These are phyloP conservation scores for Ecdyonurus torrentis DNA, from an alignment of 2,888 invertebrate genomes.

Conservation along the genomic window DNA sequence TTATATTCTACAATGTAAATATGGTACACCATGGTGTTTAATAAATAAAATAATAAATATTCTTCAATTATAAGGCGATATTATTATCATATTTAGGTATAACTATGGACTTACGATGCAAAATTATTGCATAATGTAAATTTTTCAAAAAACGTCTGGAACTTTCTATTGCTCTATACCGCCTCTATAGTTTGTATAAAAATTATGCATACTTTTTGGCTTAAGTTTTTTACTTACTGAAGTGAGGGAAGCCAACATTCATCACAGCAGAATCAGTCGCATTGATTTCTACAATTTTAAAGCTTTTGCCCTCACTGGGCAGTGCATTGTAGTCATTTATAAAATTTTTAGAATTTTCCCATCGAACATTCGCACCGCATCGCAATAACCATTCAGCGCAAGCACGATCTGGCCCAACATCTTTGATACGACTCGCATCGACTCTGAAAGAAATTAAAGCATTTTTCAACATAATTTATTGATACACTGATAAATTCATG, in stretches of 20 bases:
- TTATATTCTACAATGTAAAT: no score
- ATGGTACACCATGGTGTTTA: no score
- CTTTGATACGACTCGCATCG: constrained; percentile 44
- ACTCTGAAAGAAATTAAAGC: constrained; percentile 27
- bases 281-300: constrained; percentile 52
- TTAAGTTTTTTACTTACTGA: constrained; percentile 37
- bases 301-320: constrained; percentile 35
- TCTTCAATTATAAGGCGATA: no score
- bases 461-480: constrained; percentile 14
- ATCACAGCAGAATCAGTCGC: constrained; percentile 66
- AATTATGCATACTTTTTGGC: constrained; percentile 7
- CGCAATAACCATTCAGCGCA: constrained; percentile 92
- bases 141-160: no score
- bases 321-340: constrained; percentile 58
- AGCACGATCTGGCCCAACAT: constrained; percentile 70
- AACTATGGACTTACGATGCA: constrained; percentile 20
- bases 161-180: no score
- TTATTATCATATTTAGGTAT: no score
- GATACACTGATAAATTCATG: neutral
- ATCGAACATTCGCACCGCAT: constrained; percentile 73
- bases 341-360: constrained; percentile 35
- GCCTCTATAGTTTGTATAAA: no score
- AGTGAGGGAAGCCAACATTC: constrained; percentile 67
- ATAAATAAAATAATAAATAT: no score
- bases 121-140: no score